phyloP scores from a whole-genome alignment of 2,113 vertebrate species.

The Melanerpes aurifrons region DNA sequence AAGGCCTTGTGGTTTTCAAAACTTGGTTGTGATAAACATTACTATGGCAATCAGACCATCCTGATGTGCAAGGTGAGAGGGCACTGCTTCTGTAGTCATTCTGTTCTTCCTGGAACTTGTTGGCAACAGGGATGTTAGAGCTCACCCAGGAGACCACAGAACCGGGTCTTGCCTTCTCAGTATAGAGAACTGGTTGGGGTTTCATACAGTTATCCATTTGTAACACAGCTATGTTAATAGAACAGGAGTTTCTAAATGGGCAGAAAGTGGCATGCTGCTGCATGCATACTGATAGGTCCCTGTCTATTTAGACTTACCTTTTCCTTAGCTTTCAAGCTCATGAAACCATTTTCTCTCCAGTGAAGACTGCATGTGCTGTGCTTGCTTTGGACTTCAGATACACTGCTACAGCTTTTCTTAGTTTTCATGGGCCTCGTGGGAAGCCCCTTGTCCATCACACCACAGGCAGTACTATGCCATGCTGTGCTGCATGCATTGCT shows the following conservation, averaged over 20 bases:
- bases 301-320: not conserved
- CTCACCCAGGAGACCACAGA: not conserved
- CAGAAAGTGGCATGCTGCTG: not conserved
- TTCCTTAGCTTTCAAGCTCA: not conserved
- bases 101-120: not conserved
- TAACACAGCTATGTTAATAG: not conserved
- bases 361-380: not conserved
- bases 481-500: not conserved
- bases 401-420: not conserved
- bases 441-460: not conserved
- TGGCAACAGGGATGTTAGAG: not conserved
- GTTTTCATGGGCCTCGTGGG: not conserved
- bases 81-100: not conserved
- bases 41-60: not conserved
- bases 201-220: not conserved
- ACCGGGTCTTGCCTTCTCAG: not conserved
- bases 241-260: not conserved
- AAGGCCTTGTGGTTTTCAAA: not conserved
- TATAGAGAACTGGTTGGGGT: not conserved
- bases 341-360: not conserved
- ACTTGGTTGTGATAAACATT: not conserved
- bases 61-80: not conserved
- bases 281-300: not conserved
- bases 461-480: not conserved
- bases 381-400: not conserved